A percentile compares a stretch with the other conserved stretches of the same genome.
Conservation (phyloP, 35 echinoderm and acorn worm species). For the Stichopus chloronotus region DNA sequence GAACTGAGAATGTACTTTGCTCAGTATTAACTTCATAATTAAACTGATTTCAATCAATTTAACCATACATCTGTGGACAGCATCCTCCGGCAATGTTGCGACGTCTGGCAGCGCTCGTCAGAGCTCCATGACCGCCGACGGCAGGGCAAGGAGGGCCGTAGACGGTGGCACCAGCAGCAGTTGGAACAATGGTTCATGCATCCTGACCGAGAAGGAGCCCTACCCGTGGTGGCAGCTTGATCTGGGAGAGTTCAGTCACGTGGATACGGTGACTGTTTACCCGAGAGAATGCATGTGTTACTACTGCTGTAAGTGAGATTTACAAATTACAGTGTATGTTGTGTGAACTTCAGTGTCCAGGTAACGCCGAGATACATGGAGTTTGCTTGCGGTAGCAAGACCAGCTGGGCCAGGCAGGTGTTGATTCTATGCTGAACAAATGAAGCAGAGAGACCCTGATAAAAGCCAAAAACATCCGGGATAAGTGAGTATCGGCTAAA, state of each 20-base stretch:
- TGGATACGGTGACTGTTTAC: conserved; percentile 65
- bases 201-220: conserved; percentile 46
- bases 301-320: conserved; percentile 35
- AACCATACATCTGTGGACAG: not conserved
- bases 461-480: too few relatives aligned
- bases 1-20: too few relatives aligned
- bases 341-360: too few relatives aligned
- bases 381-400: too few relatives aligned
- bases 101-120: conserved; percentile 17
- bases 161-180: conserved; percentile 38
- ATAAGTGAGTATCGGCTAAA: too few relatives aligned
- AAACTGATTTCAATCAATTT: not conserved
- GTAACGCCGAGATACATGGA: too few relatives aligned
- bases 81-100: conserved; percentile 33
- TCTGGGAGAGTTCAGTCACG: conserved; percentile 64
- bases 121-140: conserved; percentile 44
- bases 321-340: not conserved
- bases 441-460: too few relatives aligned
- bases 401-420: too few relatives aligned
- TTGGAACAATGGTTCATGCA: conserved; percentile 45
- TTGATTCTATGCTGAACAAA: too few relatives aligned
- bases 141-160: conserved; percentile 43
- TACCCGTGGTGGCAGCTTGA: conserved; percentile 81
- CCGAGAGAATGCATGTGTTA: conserved; percentile 50
- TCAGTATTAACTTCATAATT: not conserved